Base-by-base conservation (phyloP, 2,888 invertebrate species). In the Lacanobia wlatinum region DNA sequence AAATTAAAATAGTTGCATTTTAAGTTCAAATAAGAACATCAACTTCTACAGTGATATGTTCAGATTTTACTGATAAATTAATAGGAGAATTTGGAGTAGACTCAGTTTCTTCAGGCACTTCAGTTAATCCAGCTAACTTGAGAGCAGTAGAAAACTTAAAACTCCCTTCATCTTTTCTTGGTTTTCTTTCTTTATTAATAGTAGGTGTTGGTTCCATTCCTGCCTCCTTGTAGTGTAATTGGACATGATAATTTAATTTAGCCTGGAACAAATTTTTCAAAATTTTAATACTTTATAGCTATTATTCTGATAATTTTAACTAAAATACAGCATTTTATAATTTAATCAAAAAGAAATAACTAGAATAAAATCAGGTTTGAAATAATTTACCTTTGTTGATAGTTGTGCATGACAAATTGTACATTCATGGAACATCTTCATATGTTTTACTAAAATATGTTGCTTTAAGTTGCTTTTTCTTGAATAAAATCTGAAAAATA, bases 391-490 rank as follows among this genome's bases (percentile, higher is more conserved):
- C 93, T 95, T 94, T 46, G 94, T 91, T 28, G 91, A 91, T 59
- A 95, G 80, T 77, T 91, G 85, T 52, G 91, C 91, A 55, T 88
- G 82, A 82, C 96, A 96, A 4, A 95, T 83, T 14, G 87, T 85
- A 83, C 97, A 97, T 58, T 93, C 89, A 87, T 96, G 96, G 55
- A 90, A 96, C 7, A 94, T 84, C 2, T 95, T 95, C 23, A 95
- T 87, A 85, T 97, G 97, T 50, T 92, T 94, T 2, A 91, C 91
- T 70, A 92, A 83, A 70, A 97, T 93, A 80, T 97, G 97, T 69
- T 96, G 94, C 2, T 92, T 94, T 28, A 97, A 92, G 92, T 97
- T 97, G 56, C 93, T 95, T 80, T 96, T 96, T 76, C 95, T 96
- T 8, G 94, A 91, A 88, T 97, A 97, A 70, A 90, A 89, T 62